Evolutionary conservation across 2,113 vertebrate species (phyloP), one percentile per base, ranked within the genome.

Genomic region (Hoplias malabaricus): DNA sequence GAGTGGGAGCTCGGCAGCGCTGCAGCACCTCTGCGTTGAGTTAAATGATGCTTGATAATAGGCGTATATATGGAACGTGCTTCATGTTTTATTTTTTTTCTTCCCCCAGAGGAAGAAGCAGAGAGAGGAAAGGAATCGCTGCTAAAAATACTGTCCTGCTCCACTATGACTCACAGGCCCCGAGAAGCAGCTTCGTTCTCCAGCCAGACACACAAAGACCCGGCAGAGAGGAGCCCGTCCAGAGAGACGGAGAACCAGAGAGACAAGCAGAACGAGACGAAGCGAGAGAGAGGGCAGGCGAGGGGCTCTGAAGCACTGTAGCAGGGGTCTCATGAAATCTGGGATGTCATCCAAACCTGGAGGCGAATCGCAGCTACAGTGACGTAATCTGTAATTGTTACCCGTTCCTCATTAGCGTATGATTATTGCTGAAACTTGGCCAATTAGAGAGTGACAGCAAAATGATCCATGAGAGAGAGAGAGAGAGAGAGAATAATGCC

Each of bases 101-200:
- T 65, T n/a, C n/a, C 34, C 70, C 62, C 63, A 61, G 73, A 66
- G 67, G 40, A 76, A 62, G 77, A 40, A 72, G 54, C 70, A n/a
- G 6, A 46, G 40, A 48, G 46, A 79, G 59, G 48, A 74, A 31
- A 23, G 54, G 77, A 82, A 71, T 61, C 77, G 65, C 48, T 63
- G 69, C 82, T 83, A 80, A 83, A 83, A 83, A 83, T 83, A 83
- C 78, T 80, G 69, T 73, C 29, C 62, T 67, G 69, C 77, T 77
- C 62, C 61, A 65, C 61, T 68, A 73, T 83, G 82, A 83, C 62
- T 80, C 82, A 83, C 75, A 79, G 48, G 68, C 59, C 25, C 46
- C 43, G 46, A 54, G 59, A 46, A 72, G 69, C 73, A 77, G 73
- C 61, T 73, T 69, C 70, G 43, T 27, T 68, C 69, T 69, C 36